phyloP scores from a whole-genome alignment of 2,888 invertebrate genomes.

The Nomada goodeniana region DNA sequence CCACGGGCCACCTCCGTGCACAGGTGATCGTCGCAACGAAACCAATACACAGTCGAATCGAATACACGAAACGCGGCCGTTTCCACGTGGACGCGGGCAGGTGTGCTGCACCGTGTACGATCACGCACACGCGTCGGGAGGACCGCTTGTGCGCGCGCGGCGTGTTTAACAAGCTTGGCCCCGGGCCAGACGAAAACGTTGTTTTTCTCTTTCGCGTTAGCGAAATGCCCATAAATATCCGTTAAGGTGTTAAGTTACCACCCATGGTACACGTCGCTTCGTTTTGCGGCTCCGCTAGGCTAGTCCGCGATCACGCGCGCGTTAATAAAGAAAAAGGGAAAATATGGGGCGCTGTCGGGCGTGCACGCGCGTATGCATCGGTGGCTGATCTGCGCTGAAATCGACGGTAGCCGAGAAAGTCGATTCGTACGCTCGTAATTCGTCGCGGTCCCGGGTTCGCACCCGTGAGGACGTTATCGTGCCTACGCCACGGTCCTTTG shows the following conservation, averaged over 20 bases:
- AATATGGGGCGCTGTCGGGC: slow-evolving; percentile 4
- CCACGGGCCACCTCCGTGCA: not conserved
- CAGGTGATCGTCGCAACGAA: slow-evolving; percentile 1
- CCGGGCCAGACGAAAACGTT: slow-evolving; percentile 60
- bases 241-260: slow-evolving; percentile 73
- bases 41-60: not conserved
- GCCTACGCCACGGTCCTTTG: slow-evolving; percentile 5
- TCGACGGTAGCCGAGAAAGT: slow-evolving; percentile 68
- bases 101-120: not conserved
- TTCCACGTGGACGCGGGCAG: not conserved
- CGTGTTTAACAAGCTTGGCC: slow-evolving; percentile 50
- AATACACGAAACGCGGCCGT: not conserved
- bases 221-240: slow-evolving; percentile 72
- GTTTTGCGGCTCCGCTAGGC: slow-evolving; percentile 28
- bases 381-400: slow-evolving; percentile 65
- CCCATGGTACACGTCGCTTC: slow-evolving; percentile 62
- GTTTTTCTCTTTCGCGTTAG: slow-evolving; percentile 69
- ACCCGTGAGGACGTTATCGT: slow-evolving; percentile 52
- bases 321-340: slow-evolving; percentile 1
- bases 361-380: slow-evolving; percentile 53
- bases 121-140: slow-evolving; percentile 23
- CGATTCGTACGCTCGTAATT: slow-evolving; percentile 66
- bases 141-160: slow-evolving; percentile 11
- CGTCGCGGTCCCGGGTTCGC: slow-evolving; percentile 45
- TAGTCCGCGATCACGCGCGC: slow-evolving; percentile 13